Conservation (phyloP, 2,797 vertebrate species). For the Arrhamphus sclerolepis region DNA sequence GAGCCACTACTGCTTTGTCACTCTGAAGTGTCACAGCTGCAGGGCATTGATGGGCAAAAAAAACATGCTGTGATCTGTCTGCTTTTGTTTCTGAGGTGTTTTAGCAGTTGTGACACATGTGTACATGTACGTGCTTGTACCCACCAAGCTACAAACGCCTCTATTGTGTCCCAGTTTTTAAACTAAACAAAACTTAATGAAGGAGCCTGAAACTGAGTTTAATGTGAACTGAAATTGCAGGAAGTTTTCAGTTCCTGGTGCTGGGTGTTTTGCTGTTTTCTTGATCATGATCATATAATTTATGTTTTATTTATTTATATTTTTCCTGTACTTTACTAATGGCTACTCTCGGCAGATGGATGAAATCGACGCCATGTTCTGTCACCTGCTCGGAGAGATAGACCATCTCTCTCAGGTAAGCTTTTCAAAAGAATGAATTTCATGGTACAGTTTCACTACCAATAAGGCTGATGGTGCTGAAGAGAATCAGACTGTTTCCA, state of each 20-base stretch:
- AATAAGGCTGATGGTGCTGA: no score
- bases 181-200: not conserved
- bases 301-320: not conserved
- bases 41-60: not conserved
- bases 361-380: conserved; percentile 89
- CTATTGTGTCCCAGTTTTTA: not conserved
- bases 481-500: no score
- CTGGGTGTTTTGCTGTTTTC: not conserved
- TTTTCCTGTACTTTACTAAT: not conserved
- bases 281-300: no score
- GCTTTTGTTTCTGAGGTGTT: not conserved
- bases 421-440: no score
- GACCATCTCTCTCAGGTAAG: conserved; percentile 88
- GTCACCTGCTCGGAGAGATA: conserved; percentile 86
- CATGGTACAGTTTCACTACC: no score
- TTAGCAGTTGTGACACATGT: no score
- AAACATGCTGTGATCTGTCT: not conserved
- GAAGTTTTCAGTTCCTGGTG: conserved; percentile 25
- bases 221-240: conserved; percentile 32
- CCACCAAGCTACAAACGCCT: no score
- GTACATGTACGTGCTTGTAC: no score
- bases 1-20: not conserved
- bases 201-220: conserved; percentile 5
- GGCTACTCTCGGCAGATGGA: conserved; percentile 72
- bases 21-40: not conserved